These are phyloP conservation scores for Illadopsis cleaveri DNA, from an alignment of 2,113 vertebrate species.

Conservation along the genomic window DNA sequence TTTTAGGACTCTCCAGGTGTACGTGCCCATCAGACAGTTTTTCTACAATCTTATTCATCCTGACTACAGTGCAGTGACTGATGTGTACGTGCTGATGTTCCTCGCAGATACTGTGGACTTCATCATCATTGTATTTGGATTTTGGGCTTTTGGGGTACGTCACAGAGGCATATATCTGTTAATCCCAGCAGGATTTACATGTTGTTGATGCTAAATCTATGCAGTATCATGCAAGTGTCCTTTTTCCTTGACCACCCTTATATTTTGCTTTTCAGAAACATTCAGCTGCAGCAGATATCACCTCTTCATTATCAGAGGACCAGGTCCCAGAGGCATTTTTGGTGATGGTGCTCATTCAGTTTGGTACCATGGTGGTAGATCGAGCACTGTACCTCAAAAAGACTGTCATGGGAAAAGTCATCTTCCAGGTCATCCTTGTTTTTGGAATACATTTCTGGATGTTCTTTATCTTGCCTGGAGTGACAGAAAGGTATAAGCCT, in stretches of 20 bases:
- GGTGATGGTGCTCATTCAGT: slow-evolving; percentile 98
- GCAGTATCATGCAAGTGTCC: background rate
- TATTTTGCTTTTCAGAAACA: slow-evolving; percentile 85
- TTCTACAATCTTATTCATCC: slow-evolving; percentile 97
- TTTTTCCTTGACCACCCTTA: background rate
- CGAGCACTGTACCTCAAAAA: slow-evolving; percentile 95
- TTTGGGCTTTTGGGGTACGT: slow-evolving; percentile 96
- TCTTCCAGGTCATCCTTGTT: slow-evolving; percentile 96
- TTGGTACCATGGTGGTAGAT: slow-evolving; percentile 98
- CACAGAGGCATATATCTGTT: background rate
- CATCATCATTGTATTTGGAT: slow-evolving; percentile 97
- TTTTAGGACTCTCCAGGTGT: slow-evolving; percentile 87
- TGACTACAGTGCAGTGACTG: slow-evolving; percentile 96
- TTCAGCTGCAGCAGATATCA: slow-evolving; percentile 93
- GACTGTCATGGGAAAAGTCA: slow-evolving; percentile 94
- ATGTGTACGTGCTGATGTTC: slow-evolving; percentile 98
- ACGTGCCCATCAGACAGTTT: slow-evolving; percentile 92
- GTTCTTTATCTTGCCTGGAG: slow-evolving; percentile 95
- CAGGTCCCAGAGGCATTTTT: slow-evolving; percentile 94
- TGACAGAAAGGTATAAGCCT: slow-evolving; percentile 89
- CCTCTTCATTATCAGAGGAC: slow-evolving; percentile 95
- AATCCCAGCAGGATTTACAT: background rate
- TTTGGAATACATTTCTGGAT: slow-evolving; percentile 99
- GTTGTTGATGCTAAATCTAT: background rate
- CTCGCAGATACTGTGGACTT: slow-evolving; percentile 96